These are phyloP conservation scores for Aphyosemion australe DNA, from an alignment of 2,113 vertebrate species.

Conservation along the genomic window DNA sequence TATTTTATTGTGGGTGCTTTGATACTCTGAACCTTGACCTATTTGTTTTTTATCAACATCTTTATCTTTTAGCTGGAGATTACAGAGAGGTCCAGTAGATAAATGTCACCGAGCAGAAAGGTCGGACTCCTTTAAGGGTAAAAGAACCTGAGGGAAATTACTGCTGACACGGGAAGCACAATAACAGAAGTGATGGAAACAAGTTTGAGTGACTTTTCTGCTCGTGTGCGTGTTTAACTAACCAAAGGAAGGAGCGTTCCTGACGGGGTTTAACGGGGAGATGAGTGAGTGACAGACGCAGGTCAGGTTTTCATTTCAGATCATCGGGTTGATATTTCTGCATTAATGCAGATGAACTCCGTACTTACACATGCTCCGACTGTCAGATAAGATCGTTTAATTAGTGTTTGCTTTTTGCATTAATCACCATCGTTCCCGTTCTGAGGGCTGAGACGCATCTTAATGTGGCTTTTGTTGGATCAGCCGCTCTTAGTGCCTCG, in stretches of 20 bases:
- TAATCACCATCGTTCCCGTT: not conserved
- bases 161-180: not conserved
- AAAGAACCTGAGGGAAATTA: not conserved
- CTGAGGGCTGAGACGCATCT: not conserved
- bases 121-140: accelerated
- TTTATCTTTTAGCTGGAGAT: not conserved
- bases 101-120: slow-evolving; percentile 6
- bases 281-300: not conserved
- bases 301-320: not conserved
- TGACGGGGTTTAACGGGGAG: not conserved
- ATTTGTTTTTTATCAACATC: not conserved
- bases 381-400: slow-evolving; percentile 22
- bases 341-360: slow-evolving; percentile 19
- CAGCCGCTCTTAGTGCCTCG: not conserved
- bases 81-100: not conserved
- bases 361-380: not conserved
- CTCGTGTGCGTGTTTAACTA: slow-evolving; percentile 7
- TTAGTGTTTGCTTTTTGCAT: slow-evolving; percentile 11
- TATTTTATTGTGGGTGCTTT: not conserved
- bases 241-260: no score
- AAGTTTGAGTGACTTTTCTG: no score
- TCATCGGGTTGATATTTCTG: not conserved
- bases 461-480: not conserved
- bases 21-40: not conserved
- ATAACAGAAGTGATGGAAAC: not conserved